phyloP scores from a whole-genome alignment of 2,888 invertebrate species.

The Chrysina gloriosa region DNA sequence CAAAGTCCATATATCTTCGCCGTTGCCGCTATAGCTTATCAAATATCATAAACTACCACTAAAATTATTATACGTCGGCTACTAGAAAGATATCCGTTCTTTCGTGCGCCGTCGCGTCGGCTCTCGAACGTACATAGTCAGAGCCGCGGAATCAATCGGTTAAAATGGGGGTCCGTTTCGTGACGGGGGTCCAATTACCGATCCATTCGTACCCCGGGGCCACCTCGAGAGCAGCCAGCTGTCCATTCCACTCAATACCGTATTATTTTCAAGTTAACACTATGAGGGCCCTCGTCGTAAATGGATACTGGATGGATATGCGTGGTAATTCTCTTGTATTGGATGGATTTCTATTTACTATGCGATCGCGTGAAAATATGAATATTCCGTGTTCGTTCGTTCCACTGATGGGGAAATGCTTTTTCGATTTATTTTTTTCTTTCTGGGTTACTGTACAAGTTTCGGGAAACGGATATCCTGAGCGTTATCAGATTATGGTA shows the following conservation, averaged over 20 bases:
- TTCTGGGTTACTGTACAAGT: too few relatives aligned
- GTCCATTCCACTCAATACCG: slow-evolving; percentile 54
- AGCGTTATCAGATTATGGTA: too few relatives aligned
- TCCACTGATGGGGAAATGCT: too few relatives aligned
- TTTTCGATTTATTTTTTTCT: too few relatives aligned
- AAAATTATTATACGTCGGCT: slow-evolving; percentile 27
- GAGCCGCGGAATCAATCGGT: slow-evolving; percentile 34
- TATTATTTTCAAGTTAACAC: slow-evolving; percentile 60
- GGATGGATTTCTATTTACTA: too few relatives aligned
- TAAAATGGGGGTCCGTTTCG: slow-evolving; percentile 53
- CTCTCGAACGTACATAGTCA: neutral
- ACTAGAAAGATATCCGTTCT: slow-evolving; percentile 23
- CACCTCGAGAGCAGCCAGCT: slow-evolving; percentile 41
- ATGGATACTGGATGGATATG: neutral
- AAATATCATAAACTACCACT: slow-evolving; percentile 36
- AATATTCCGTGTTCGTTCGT: neutral
- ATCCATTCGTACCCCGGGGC: slow-evolving; percentile 60
- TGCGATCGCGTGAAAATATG: too few relatives aligned
- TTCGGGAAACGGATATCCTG: too few relatives aligned
- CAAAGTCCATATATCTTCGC: slow-evolving; percentile 18
- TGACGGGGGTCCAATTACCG: slow-evolving; percentile 65
- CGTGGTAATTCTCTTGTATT: neutral
- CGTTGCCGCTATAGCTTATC: slow-evolving; percentile 21
- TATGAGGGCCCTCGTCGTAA: neutral
- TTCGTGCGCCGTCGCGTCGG: neutral